Percentiles rank a stretch among this genome's conserved stretches.
These are phyloP conservation scores for Hippolais icterina DNA, from an alignment of 2,113 vertebrate genomes.

Conservation along the genomic window DNA sequence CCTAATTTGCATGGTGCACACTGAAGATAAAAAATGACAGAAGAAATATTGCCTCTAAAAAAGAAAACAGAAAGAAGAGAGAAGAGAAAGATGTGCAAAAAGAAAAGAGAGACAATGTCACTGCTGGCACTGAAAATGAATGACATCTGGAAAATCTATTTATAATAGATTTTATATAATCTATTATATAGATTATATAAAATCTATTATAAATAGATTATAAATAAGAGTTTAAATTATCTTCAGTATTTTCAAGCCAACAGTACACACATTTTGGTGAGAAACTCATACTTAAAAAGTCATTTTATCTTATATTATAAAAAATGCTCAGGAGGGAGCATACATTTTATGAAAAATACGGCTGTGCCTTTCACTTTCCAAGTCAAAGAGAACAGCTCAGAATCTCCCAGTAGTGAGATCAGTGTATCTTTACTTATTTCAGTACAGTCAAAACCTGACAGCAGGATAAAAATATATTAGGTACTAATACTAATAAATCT, in stretches of 20 bases:
- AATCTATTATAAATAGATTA: too few relatives aligned
- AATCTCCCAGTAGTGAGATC: background rate
- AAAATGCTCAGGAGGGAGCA: background rate
- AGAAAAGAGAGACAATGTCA: background rate
- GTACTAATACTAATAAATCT: background rate
- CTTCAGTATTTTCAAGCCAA: background rate
- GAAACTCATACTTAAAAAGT: background rate
- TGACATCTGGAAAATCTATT: background rate
- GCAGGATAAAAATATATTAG: background rate
- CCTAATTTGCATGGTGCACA: background rate
- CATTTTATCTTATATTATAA: background rate
- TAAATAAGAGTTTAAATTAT: background rate
- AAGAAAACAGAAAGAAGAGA: background rate
- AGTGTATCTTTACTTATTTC: background rate
- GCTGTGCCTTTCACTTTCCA: background rate
- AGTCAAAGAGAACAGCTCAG: background rate
- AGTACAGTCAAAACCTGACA: background rate
- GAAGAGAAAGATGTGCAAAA: background rate
- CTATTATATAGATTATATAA: too few relatives aligned
- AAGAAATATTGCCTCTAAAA: background rate
- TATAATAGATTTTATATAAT: too few relatives aligned
- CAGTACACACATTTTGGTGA: background rate
- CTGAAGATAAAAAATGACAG: background rate
- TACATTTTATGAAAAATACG: background rate
- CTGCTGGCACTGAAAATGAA: background rate